Conservation (phyloP, 2,888 invertebrate species). For the Beris morrisii region DNA sequence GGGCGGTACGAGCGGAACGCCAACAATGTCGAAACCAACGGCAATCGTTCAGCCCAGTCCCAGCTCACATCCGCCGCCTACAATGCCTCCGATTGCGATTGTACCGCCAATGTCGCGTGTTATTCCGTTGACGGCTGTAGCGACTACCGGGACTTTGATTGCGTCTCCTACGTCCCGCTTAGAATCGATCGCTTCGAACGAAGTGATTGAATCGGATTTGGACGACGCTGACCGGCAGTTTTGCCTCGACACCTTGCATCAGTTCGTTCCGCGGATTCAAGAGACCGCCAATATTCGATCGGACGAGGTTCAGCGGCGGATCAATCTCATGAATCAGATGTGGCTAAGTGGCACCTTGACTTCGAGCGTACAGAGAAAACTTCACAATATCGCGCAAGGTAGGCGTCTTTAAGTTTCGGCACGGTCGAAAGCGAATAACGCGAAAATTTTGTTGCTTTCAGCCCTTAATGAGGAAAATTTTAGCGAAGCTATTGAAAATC, state of each 20-base stretch:
- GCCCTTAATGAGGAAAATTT: slow-evolving; percentile 42
- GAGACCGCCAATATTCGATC: slow-evolving; percentile 44
- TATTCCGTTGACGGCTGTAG: slow-evolving; percentile 15
- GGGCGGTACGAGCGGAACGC: slow-evolving; percentile 30
- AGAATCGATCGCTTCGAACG: slow-evolving; percentile 29
- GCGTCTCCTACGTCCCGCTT: neutral
- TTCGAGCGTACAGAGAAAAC: slow-evolving; percentile 44
- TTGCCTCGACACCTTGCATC: slow-evolving; percentile 37
- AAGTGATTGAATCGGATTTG: slow-evolving; percentile 13
- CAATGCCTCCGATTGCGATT: slow-evolving; percentile 45
- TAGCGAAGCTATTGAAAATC: slow-evolving; percentile 46
- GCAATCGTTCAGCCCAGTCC: slow-evolving; percentile 47
- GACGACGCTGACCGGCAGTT: slow-evolving; percentile 29
- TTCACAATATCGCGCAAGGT: slow-evolving; percentile 45
- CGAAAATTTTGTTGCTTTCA: slow-evolving; percentile 24
- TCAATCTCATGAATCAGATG: slow-evolving; percentile 45
- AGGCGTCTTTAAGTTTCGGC: neutral
- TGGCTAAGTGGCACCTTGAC: slow-evolving; percentile 46
- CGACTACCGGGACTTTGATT: neutral
- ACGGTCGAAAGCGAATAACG: neutral
- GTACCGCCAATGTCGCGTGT: slow-evolving; percentile 46
- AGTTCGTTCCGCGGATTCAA: slow-evolving; percentile 37
- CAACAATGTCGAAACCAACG: slow-evolving; percentile 44
- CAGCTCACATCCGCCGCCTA: slow-evolving; percentile 40
- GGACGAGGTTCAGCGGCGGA: slow-evolving; percentile 45